These are phyloP conservation scores for Ctenicera cuprea DNA, from an alignment of 2,888 invertebrate genomes.

Conservation along the genomic window DNA sequence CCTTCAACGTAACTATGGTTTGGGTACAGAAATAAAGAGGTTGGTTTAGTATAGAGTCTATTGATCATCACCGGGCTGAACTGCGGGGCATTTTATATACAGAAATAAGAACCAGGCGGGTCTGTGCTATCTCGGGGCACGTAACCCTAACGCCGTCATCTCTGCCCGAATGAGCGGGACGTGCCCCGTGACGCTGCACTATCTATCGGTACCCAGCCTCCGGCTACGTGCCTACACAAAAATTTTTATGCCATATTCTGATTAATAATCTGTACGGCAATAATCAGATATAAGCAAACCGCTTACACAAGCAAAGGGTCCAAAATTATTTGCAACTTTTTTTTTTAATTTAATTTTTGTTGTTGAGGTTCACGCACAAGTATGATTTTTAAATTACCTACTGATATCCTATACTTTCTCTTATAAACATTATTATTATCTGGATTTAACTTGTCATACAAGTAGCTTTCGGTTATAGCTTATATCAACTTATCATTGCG, in stretches of 20 bases:
- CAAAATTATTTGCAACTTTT: neutral
- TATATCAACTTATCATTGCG: too few relatives aligned
- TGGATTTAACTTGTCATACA: too few relatives aligned
- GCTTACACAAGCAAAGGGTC: slow-evolving; percentile 20
- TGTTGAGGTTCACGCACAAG: neutral
- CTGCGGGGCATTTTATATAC: slow-evolving; percentile 54
- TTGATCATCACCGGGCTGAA: slow-evolving; percentile 51
- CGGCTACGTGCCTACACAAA: slow-evolving; percentile 51
- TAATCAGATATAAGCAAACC: slow-evolving; percentile 37
- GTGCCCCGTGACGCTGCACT: slow-evolving; percentile 52
- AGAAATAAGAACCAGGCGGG: slow-evolving; percentile 55
- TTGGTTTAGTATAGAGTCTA: slow-evolving; percentile 47
- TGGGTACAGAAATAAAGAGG: slow-evolving; percentile 44
- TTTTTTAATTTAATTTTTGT: neutral
- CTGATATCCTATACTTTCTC: too few relatives aligned
- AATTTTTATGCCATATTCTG: slow-evolving; percentile 47
- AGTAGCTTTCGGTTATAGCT: too few relatives aligned
- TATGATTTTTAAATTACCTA: too few relatives aligned
- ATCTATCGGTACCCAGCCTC: slow-evolving; percentile 54
- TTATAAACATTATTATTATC: too few relatives aligned
- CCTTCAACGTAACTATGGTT: slow-evolving; percentile 28
- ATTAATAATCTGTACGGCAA: slow-evolving; percentile 50
- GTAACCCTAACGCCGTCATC: slow-evolving; percentile 56
- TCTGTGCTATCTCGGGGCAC: slow-evolving; percentile 54
- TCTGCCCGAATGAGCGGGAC: slow-evolving; percentile 55